Base-by-base conservation (phyloP, 2,888 invertebrate genomes). In the Microctonus brassicae region DNA sequence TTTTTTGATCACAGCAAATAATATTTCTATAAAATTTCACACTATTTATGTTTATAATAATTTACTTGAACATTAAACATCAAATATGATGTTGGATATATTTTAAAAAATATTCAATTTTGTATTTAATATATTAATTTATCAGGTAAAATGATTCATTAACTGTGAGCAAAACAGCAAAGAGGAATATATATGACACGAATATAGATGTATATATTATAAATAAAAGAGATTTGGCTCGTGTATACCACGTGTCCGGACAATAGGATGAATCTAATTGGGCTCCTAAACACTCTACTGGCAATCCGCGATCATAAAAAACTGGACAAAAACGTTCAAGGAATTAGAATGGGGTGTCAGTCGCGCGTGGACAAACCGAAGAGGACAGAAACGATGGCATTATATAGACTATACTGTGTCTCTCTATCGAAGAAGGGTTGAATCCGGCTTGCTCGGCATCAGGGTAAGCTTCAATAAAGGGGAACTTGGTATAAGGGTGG, bases 241-340 rank as follows among this genome's bases (percentile, higher is more conserved):
- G 87, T 86, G 87, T 79, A 75, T 75, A 84, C 86, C 86, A 87
- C 87, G 87, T 87, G 87, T 82, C 85, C 83, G 76, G 72, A 87
- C 87, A 87, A 86, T 84, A 73, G 83, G 85, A 86, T 80, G 86
- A 84, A 84, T 85, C 86, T 87, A 87, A 87, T 86, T 87, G 85
- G 86, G 84, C 84, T 84, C 82, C 82, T 78, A 79, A 81, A 58
- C 57, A 80, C 81, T 77, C 73, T 60, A 24, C 62, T 77, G 80
- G 76, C 78, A 80, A 77, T 74, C 75, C 73, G 72, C 26, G 70
- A 72, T 63, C 71, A 73, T 76, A 78, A 82, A 83, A 83, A 81
- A 76, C 71, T 63, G 74, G 76, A 78, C 82, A 84, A 84, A 85
- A 84, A 85, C 79, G 10, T 76, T 76, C 81, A 79, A 77, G 76